A percentile compares a stretch with the other conserved stretches of the same genome.
phyloP scores from a whole-genome alignment of 2,888 invertebrate genomes.

The Cheilosia pagana region DNA sequence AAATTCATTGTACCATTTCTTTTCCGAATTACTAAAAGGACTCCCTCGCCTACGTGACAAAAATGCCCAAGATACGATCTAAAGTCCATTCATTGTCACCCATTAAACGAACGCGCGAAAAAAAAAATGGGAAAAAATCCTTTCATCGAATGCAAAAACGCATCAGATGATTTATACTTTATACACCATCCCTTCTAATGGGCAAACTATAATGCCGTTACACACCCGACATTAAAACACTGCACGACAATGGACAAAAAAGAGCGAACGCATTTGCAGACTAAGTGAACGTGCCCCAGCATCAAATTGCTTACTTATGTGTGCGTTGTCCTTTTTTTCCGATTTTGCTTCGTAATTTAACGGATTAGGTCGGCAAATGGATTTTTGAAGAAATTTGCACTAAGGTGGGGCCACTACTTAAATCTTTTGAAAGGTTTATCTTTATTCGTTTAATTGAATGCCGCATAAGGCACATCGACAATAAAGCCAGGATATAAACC shows the following conservation, averaged over 20 bases:
- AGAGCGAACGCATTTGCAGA: constrained; percentile 47
- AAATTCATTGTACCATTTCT: not conserved
- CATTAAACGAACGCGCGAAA: not conserved
- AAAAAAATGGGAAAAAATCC: constrained; percentile 43
- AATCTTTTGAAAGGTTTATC: not conserved
- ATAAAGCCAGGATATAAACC: constrained; percentile 20
- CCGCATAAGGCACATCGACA: not conserved
- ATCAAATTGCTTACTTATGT: constrained; percentile 50
- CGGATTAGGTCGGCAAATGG: constrained; percentile 50
- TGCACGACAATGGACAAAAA: constrained; percentile 12
- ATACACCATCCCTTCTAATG: constrained; percentile 41
- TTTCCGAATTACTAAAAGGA: not conserved
- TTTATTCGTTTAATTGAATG: constrained; percentile 6
- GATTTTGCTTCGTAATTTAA: constrained; percentile 20
- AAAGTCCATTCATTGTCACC: not conserved
- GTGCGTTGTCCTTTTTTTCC: constrained; percentile 9
- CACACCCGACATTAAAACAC: constrained; percentile 20
- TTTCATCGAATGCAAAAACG: constrained; percentile 54
- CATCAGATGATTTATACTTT: constrained; percentile 48
- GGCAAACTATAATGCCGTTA: constrained; percentile 38
- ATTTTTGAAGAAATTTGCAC: constrained; percentile 27
- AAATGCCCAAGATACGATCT: constrained; percentile 1
- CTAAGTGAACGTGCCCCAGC: constrained; percentile 46
- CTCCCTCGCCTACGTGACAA: constrained; percentile 18
- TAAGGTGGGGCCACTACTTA: not conserved